Evolutionary conservation across 2,888 invertebrate genomes (phyloP), one percentile per base, ranked within the genome.

Genomic region (Eulithis testata): DNA sequence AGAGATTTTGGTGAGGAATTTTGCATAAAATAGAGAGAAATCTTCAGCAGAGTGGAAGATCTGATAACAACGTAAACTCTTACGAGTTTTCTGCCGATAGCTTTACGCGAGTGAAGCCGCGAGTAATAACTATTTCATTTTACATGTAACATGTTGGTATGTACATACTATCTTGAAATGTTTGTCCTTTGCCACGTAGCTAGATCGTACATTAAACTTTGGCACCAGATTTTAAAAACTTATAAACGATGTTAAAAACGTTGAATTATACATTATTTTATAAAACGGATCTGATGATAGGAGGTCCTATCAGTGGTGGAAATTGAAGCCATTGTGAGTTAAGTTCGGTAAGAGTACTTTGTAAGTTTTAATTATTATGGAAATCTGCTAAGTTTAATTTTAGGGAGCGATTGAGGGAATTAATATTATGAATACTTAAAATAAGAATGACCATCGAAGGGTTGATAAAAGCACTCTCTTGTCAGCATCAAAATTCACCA

Each of bases 121-220:
- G 21, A 37, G 11, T 47, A 56, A 47, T 27, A 45, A 49, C 47
- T 49, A 49, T 57, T 37, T 36, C 21, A 49, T 47, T 49, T 49
- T 51, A 43, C 59, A 31, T 43, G n/a, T 21, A 59, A 31, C 37
- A 57, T 11, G 31, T 5, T 27, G 31, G 31, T 31, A 31, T 0
- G 31, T 31, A 31, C 31, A 31, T 31, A 31, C 31, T 31, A 3
- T 31, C 0, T 3, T 31, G 31, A 31, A 0, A 4, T 31, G 31
- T 31, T 31, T 31, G 6, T 31, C 4, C 3, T 31, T 31, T 31
- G 31, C 2, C 31, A 31, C 31, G 31, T 31, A 31, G 31, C 31
- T 31, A 21, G 21, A 21, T 21, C 21, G 2, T 21, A 21, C 21
- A 21, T 21, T 21, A 2, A 21, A 1, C 1, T 21, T 1, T 21